These are phyloP conservation scores for Cotesia congregata DNA, from an alignment of 2,888 invertebrate species.

Conservation along the genomic window DNA sequence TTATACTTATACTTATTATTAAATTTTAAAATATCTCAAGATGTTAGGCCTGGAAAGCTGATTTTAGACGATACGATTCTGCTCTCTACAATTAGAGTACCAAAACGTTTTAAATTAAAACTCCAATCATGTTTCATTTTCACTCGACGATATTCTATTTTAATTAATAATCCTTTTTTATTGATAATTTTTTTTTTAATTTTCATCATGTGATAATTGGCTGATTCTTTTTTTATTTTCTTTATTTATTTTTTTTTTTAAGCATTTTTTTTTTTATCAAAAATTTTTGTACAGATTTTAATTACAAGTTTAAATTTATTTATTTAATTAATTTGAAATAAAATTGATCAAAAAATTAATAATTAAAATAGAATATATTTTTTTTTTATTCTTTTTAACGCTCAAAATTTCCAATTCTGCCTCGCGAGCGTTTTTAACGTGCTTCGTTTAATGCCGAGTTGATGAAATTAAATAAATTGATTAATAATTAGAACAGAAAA, in stretches of 20 bases:
- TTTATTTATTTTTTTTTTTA: constrained; percentile 10
- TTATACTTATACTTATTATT: background rate
- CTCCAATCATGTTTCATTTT: background rate
- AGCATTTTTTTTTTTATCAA: background rate
- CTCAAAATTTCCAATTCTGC: constrained; percentile 46
- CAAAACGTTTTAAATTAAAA: background rate
- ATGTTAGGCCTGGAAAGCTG: constrained; percentile 32
- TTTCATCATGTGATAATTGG: background rate
- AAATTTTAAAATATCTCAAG: background rate
- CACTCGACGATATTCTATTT: background rate
- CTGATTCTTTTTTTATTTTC: background rate
- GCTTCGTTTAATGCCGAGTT: constrained; percentile 30
- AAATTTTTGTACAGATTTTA: background rate
- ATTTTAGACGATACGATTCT: constrained; percentile 13
- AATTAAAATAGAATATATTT: constrained; percentile 12
- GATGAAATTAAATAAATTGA: background rate
- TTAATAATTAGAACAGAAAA: background rate
- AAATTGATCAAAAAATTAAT: background rate
- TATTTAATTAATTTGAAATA: constrained; percentile 3
- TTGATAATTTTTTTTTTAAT: background rate
- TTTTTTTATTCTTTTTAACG: background rate
- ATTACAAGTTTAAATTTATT: constrained; percentile 24
- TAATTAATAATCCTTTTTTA: background rate
- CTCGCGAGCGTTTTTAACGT: constrained; percentile 50
- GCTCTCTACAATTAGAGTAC: constrained; percentile 22